These are phyloP conservation scores for Lethocerus indicus DNA, from an alignment of 1,140 invertebrate genomes.

Conservation along the genomic window DNA sequence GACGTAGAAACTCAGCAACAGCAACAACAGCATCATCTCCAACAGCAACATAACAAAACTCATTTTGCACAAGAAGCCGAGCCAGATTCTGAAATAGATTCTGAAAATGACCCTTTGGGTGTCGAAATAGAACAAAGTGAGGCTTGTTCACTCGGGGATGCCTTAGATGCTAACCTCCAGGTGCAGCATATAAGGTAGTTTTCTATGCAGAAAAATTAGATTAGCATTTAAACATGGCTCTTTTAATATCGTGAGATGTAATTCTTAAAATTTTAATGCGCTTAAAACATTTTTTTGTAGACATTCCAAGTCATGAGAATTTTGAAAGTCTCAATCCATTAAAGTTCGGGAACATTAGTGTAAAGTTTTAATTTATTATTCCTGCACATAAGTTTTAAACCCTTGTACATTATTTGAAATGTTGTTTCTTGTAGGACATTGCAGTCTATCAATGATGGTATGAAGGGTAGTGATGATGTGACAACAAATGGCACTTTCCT, in stretches of 20 bases:
- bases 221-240: no score
- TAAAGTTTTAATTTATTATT: no score
- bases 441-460: not conserved
- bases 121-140: constrained; percentile 1
- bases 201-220: no score
- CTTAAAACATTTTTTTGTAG: no score
- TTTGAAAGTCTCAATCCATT: no score
- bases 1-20: not conserved
- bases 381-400: no score
- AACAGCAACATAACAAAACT: not conserved
- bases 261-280: no score
- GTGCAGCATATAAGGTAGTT: constrained; percentile 1
- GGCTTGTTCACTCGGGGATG: not conserved
- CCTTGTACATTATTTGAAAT: no score
- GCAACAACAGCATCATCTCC: not conserved
- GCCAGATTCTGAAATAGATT: not conserved
- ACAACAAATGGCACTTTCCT: constrained; percentile 3
- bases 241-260: no score
- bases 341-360: no score
- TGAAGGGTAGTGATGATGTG: not conserved
- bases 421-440: not conserved
- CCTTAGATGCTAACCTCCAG: not conserved
- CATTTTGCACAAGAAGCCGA: not conserved
- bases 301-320: no score
- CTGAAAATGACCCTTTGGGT: constrained; percentile 7